Evolutionary conservation across 2,888 invertebrate species (phyloP).

Genomic region (Thereva nobilitata): DNA sequence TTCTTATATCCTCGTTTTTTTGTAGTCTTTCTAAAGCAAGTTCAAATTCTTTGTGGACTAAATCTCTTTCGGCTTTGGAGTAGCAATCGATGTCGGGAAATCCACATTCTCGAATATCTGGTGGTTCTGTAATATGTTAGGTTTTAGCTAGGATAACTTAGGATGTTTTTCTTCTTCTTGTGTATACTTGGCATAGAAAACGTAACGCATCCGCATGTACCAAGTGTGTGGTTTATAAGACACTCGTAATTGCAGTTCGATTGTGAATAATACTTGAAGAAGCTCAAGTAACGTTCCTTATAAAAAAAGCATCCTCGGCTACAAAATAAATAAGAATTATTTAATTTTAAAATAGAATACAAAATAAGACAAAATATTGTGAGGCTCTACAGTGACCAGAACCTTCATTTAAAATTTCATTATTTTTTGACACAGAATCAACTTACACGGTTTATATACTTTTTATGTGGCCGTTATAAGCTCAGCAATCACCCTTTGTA

Average conservation of each 20-base stretch:
- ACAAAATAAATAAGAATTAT: slow-evolving; percentile 2
- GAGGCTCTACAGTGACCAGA: no score
- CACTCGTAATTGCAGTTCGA: slow-evolving; percentile 76
- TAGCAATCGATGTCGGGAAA: slow-evolving; percentile 52
- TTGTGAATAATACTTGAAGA: slow-evolving; percentile 72
- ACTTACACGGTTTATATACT: no score
- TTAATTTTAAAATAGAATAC: no score
- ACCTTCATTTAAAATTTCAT: not conserved
- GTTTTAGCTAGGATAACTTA: no score
- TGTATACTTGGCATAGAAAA: slow-evolving; percentile 67
- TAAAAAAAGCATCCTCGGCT: slow-evolving; percentile 73
- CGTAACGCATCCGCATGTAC: slow-evolving; percentile 69
- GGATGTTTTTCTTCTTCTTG: no score
- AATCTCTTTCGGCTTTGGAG: slow-evolving; percentile 46
- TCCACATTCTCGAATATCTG: slow-evolving; percentile 55
- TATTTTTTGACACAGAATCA: not conserved
- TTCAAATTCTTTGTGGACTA: slow-evolving; percentile 49
- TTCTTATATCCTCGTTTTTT: no score
- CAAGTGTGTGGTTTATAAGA: slow-evolving; percentile 67
- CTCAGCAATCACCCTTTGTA: no score
- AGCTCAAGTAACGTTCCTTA: slow-evolving; percentile 66
- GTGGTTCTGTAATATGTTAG: not conserved
- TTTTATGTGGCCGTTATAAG: no score
- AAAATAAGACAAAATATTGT: no score
- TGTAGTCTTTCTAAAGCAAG: no score